These are phyloP conservation scores for Lasioglossum vierecki DNA, from an alignment of 2,888 invertebrate genomes.

Conservation along the genomic window DNA sequence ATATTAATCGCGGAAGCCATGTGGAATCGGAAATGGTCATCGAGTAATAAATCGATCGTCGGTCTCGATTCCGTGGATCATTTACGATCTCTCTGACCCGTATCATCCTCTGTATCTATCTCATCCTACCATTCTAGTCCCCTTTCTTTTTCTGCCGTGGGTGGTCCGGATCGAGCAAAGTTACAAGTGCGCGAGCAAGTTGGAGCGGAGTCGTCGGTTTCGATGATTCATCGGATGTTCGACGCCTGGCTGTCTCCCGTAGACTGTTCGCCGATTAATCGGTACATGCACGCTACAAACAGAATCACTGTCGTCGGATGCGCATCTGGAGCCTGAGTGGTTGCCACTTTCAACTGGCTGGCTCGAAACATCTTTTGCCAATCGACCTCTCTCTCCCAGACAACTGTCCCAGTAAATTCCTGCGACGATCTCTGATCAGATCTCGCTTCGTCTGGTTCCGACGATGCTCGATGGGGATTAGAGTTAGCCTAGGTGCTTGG, in stretches of 20 bases:
- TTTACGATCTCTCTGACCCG: slow-evolving; percentile 48
- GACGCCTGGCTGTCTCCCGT: slow-evolving; percentile 58
- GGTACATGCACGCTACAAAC: slow-evolving; percentile 38
- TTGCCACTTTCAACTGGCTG: slow-evolving; percentile 5
- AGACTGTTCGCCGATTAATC: slow-evolving; percentile 53
- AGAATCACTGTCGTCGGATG: slow-evolving; percentile 25
- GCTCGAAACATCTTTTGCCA: background rate
- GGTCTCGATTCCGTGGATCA: slow-evolving; percentile 37
- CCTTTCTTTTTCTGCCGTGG: slow-evolving; percentile 21
- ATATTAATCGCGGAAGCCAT: slow-evolving; percentile 45
- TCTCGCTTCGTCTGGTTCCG: background rate
- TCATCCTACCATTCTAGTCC: background rate
- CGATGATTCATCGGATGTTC: slow-evolving; percentile 66
- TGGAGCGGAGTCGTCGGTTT: slow-evolving; percentile 54
- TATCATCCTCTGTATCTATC: background rate
- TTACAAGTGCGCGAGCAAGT: slow-evolving; percentile 1
- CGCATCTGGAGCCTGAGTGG: slow-evolving; percentile 29
- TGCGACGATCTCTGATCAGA: background rate
- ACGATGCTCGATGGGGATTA: background rate
- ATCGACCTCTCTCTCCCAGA: background rate
- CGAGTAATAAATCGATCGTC: background rate
- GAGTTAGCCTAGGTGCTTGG: background rate
- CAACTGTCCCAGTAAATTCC: background rate
- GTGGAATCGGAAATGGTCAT: slow-evolving; percentile 37
- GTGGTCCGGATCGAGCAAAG: slow-evolving; percentile 49